phyloP scores from a whole-genome alignment of 2,797 vertebrate genomes.

The Peromyscus eremicus region DNA sequence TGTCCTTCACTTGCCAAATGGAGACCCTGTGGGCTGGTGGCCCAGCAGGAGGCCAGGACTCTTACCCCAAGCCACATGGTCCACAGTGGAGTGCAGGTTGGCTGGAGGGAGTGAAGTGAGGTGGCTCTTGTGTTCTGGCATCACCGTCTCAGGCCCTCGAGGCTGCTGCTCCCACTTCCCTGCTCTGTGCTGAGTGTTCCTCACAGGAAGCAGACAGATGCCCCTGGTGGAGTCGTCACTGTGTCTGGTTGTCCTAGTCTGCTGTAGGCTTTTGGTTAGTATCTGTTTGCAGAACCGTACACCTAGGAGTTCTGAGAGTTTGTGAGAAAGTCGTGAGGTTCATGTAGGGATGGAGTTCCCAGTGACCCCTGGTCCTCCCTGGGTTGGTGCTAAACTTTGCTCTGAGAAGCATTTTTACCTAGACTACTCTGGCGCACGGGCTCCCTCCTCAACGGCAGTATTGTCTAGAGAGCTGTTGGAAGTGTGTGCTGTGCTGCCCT shows the following conservation, averaged over 20 bases:
- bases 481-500: constrained; percentile 11
- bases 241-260: not conserved
- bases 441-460: not conserved
- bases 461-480: not conserved
- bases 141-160: not conserved
- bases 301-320: constrained; percentile 44
- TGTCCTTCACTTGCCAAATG: constrained; percentile 1
- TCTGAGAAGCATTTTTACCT: not conserved
- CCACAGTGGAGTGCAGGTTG: rapidly evolving
- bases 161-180: constrained; percentile 21
- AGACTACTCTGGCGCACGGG: not conserved
- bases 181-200: not conserved
- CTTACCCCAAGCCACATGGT: not conserved
- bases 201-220: not conserved
- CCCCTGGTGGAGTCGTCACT: not conserved
- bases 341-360: not conserved
- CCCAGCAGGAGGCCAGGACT: not conserved
- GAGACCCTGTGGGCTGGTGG: not conserved
- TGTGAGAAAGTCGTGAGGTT: constrained; percentile 30
- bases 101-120: not conserved
- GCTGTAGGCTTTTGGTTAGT: not conserved
- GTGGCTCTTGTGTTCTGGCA: not conserved
- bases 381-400: constrained; percentile 57
- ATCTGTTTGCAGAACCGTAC: constrained; percentile 46
- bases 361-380: not conserved